phyloP scores from a whole-genome alignment of 2,888 invertebrate genomes.

The Xylocampa areola region DNA sequence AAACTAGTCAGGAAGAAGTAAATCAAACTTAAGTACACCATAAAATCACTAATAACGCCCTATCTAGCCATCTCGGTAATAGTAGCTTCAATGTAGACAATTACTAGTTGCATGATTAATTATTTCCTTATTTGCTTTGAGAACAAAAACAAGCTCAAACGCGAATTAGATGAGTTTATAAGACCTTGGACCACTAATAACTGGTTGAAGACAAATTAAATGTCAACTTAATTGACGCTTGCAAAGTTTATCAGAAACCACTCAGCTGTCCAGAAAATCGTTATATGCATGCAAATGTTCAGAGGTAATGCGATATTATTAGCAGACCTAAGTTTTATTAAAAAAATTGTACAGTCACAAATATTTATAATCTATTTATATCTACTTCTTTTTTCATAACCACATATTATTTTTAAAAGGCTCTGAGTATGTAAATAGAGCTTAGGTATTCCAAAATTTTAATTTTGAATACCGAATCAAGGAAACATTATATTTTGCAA shows the following conservation, averaged over 20 bases:
- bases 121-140: constrained; percentile 61
- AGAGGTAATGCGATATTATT: background rate
- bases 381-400: too few species aligned
- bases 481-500: too few species aligned
- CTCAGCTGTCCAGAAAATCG: constrained; percentile 16
- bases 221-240: constrained; percentile 41
- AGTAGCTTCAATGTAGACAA: constrained; percentile 56
- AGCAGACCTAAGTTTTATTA: background rate
- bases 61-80: constrained; percentile 55
- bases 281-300: constrained; percentile 10
- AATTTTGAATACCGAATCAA: too few species aligned
- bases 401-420: too few species aligned
- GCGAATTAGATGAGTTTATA: constrained; percentile 52
- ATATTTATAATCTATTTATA: background rate
- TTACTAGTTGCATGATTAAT: constrained; percentile 60
- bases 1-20: constrained; percentile 55
- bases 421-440: too few species aligned
- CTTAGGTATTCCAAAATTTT: too few species aligned
- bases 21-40: constrained; percentile 59
- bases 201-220: constrained; percentile 56
- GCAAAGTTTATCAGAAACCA: constrained; percentile 22
- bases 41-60: constrained; percentile 59
- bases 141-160: constrained; percentile 58
- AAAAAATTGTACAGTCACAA: background rate
- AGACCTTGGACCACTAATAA: constrained; percentile 50